Conservation (phyloP, 2,113 vertebrate genomes). For the Cinclus cinclus region DNA sequence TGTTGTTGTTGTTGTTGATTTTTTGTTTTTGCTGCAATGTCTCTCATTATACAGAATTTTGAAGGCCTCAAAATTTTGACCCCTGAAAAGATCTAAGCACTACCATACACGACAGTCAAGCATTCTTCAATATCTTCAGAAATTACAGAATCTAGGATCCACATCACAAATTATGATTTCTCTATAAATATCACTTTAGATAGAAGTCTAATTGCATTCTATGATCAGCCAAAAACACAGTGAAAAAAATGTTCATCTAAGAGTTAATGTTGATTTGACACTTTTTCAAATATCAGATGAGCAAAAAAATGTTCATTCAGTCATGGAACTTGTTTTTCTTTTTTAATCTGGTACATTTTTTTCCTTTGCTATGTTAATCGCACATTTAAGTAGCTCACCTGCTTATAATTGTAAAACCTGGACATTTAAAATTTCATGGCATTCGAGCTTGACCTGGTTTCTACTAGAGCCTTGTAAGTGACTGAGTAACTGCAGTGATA, state of each 20-base stretch:
- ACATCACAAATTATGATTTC: background rate
- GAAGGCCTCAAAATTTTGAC: background rate
- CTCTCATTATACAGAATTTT: background rate
- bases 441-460: background rate
- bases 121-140: background rate
- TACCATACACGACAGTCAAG: background rate
- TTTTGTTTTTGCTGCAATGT: background rate
- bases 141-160: background rate
- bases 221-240: background rate
- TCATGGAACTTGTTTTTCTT: background rate
- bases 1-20: too few species aligned
- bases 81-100: background rate
- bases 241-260: background rate
- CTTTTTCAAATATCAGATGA: background rate
- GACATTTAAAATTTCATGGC: background rate
- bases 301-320: background rate
- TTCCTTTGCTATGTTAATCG: background rate
- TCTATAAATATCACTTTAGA: background rate
- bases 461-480: background rate
- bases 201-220: background rate
- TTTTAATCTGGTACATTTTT: background rate
- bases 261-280: background rate
- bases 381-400: background rate
- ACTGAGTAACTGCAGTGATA: background rate
- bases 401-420: background rate